Evolutionary conservation across 2,797 vertebrate genomes (phyloP).

Genomic region (Thamnophis elegans): DNA sequence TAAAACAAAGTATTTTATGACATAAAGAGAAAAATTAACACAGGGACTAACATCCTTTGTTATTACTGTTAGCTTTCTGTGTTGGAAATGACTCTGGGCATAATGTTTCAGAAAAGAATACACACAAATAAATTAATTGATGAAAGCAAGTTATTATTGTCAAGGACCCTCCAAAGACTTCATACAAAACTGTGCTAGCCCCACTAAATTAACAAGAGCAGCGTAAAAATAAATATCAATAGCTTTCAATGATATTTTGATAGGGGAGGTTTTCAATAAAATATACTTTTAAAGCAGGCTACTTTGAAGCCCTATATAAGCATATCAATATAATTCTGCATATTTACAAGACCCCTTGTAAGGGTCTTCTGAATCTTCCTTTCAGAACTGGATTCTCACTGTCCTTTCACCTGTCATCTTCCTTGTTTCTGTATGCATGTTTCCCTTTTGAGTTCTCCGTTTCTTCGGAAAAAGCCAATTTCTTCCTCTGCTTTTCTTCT

Average conservation of each 20-base stretch:
- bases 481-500: not conserved
- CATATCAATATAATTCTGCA: not conserved
- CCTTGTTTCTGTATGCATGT: not conserved
- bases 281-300: not conserved
- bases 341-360: not conserved
- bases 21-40: not conserved
- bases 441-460: not conserved
- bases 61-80: not conserved
- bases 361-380: not conserved
- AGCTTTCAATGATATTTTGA: not conserved
- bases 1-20: not conserved
- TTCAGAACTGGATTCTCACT: not conserved
- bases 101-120: not conserved
- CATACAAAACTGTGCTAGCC: not conserved
- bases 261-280: not conserved
- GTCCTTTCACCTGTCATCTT: not conserved
- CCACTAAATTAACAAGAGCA: not conserved
- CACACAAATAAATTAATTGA: not conserved
- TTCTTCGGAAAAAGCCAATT: not conserved
- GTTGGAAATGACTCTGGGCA: not conserved
- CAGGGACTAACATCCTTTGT: not conserved
- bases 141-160: not conserved
- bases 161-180: not conserved
- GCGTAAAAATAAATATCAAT: not conserved
- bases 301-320: not conserved